Evolutionary conservation across 2,888 invertebrate genomes (phyloP), one percentile per base, ranked within the genome.

Genomic region (Dendrolimus pini): DNA sequence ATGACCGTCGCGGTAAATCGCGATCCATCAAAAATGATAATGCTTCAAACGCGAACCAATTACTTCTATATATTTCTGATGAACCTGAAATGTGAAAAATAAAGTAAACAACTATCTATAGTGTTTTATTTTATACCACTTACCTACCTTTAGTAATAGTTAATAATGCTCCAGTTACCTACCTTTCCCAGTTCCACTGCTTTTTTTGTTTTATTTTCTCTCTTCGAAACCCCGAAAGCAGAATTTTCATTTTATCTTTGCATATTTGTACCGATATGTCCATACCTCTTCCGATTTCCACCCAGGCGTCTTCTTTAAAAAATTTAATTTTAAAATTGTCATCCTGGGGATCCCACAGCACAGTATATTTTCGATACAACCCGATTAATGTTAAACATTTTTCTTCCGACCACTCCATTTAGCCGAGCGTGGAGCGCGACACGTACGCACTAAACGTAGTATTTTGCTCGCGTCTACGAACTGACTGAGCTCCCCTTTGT

Each of bases 241-340:
- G 55, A 55, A 55, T 55, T 55, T 55, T 55, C 55, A 55, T 55
- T 55, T 55, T 55, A 42, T 55, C 42, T 55, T 55, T 55, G 55
- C 55, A 42, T 41, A 55, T 55, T 55, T 55, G 41, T n/a, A 7
- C 55, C 42, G 55, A 41, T 55, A 55, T 55, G 47, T 41, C 55
- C 55, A 55, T 8, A 55, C 55, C 55, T 55, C 55, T 55, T 55
- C 55, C 55, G 55, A 55, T 55, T 55, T 55, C 55, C 55, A 55
- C 42, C 2, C 42, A 42, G 42, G 42, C 42, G 42, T 42, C 42
- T 42, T 1, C 42, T 42, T 42, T 42, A 1, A 42, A 18, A 18
- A 1, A 1, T 18, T 18, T 18, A 18, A 1, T 18, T 18, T 18
- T 18, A 18, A 18, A 42, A 42, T 42, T 42, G 1, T 42, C 42